phyloP scores from a whole-genome alignment of 2,113 vertebrate species.

The Psephotus haematonotus region DNA sequence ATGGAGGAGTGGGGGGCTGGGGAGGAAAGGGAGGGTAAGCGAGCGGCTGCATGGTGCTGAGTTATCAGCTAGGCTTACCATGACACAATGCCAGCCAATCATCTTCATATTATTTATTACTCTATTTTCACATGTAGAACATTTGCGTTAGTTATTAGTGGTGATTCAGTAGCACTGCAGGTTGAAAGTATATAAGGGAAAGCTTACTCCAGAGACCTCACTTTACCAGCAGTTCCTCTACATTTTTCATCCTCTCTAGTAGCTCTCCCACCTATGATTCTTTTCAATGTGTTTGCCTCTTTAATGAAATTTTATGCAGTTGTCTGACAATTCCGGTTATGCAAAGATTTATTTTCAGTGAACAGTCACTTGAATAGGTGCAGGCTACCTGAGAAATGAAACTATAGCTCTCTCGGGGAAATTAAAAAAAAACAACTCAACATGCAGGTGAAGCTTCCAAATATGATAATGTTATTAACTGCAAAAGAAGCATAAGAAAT shows the following conservation, averaged over 20 bases:
- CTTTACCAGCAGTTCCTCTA: not conserved
- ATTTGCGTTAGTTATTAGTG: not conserved
- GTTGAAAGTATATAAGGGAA: not conserved
- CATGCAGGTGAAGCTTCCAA: not conserved
- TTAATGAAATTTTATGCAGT: constrained; percentile 9
- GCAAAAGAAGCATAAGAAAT: not conserved
- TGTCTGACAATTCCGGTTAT: not conserved
- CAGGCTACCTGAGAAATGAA: not conserved
- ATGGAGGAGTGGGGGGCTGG: not conserved
- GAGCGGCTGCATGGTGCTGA: not conserved
- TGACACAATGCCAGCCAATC: not conserved
- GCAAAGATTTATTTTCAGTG: not conserved
- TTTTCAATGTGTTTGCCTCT: not conserved
- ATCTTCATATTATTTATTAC: not conserved
- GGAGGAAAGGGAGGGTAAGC: not conserved
- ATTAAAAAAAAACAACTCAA: not conserved
- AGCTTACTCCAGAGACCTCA: not conserved
- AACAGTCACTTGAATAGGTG: not conserved
- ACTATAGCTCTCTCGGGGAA: not conserved
- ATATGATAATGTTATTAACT: not conserved
- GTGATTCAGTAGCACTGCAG: not conserved
- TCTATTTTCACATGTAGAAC: not conserved
- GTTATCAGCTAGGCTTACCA: not conserved
- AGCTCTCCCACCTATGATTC: not conserved
- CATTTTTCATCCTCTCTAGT: not conserved